Base-by-base conservation (phyloP, 1,140 invertebrate genomes). In the Drosophila kikkawai region DNA sequence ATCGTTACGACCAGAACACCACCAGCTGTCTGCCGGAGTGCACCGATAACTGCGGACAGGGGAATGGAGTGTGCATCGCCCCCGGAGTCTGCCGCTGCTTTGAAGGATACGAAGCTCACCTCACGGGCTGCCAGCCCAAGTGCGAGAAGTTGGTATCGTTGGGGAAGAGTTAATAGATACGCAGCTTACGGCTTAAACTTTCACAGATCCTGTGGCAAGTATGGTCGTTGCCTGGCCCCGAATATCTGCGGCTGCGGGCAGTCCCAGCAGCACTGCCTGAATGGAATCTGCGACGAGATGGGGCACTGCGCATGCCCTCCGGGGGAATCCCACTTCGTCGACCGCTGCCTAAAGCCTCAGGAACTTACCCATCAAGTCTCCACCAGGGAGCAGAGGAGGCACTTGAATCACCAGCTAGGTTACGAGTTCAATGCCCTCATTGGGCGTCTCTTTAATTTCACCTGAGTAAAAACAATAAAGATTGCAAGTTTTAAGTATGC, bases 41-140 rank as follows among this genome's bases (percentile, higher is more conserved):
- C 65, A 39, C 13, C 17, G 81, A 90, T n/a, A 63, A 94, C 0
- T 92, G 92, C 51, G 79, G 75, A 3, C 92, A 94, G 39, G 85
- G 84, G 12, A 88, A 88, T 34, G 94, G 94, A 0, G 91, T 94
- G 1, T 95, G 94, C 63, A 87, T 94, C 19, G 93, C 92, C 0
- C 94, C 94, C 0, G 86, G 92, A 11, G 65, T 93, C 0, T 95
- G 96, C 82, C 93, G 94, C 12, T 97, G 96, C 86, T 94, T 94
- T 48, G 88, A 93, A 32, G 96, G 96, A 1, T 93, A 91, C 61
- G 65, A 80, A n/a, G 67, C 78, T 17, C 77, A 73, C 29, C 79
- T 63, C 7, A 71, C 58, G 42, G 81, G 69, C 34, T 93, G 85
- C 50, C 75, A 67, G 45, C 84, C 92, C 26, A 78, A 71, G 48